Conservation (phyloP, 2,113 vertebrate species). For the Alligator mississippiensis region DNA sequence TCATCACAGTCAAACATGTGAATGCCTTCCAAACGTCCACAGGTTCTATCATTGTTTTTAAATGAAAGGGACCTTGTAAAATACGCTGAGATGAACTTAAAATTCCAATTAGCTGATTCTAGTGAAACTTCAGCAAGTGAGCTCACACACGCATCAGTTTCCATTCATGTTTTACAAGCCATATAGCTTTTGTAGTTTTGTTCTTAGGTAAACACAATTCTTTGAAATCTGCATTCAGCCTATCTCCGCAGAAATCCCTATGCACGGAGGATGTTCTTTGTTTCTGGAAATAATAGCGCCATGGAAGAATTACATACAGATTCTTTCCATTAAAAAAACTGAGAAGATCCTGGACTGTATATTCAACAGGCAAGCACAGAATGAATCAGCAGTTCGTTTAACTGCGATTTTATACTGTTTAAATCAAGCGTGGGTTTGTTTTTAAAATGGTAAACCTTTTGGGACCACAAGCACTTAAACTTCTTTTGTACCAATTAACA, state of each 20-base stretch:
- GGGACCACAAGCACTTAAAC: rapidly evolving
- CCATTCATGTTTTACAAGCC: conserved; percentile 49
- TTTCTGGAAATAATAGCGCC: background rate
- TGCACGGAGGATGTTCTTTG: conserved; percentile 42
- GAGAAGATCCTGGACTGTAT: background rate
- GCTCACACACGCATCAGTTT: conserved; percentile 40
- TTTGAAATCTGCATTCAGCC: conserved; percentile 56
- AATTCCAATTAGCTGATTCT: conserved; percentile 53
- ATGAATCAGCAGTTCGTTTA: background rate
- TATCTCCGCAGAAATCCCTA: conserved; percentile 52
- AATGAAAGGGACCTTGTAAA: conserved; percentile 68
- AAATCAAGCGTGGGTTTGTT: background rate
- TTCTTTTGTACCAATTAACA: background rate
- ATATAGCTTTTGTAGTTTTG: conserved; percentile 31
- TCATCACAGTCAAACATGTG: conserved; percentile 61
- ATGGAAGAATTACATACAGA: background rate
- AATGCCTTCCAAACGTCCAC: conserved; percentile 68
- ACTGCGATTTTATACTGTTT: background rate
- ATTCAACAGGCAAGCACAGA: rapidly evolving
- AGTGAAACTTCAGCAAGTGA: conserved; percentile 63
- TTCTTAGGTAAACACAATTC: conserved; percentile 39
- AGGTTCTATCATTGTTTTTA: conserved; percentile 75
- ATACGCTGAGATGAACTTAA: conserved; percentile 69
- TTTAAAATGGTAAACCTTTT: background rate
- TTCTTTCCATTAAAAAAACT: background rate